Evolutionary conservation across 2,888 invertebrate genomes (phyloP).

Genomic region (Lutraria lutraria): DNA sequence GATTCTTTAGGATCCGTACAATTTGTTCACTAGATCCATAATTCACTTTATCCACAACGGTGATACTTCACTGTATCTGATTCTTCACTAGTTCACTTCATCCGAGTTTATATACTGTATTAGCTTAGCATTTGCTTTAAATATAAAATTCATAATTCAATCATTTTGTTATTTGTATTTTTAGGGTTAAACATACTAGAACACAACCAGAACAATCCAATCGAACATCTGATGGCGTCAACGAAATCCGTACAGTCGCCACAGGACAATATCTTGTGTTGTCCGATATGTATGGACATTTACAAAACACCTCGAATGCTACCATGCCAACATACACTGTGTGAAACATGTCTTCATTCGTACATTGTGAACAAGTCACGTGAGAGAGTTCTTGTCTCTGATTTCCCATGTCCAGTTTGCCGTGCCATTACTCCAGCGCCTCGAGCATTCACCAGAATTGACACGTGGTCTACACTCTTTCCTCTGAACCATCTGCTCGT

Average conservation of each 20-base stretch:
- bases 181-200: background rate
- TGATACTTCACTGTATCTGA: no score
- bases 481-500: conserved; percentile 67
- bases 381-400: conserved; percentile 67
- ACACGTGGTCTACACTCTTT: conserved; percentile 66
- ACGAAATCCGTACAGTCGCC: conserved; percentile 55
- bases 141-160: background rate
- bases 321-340: conserved; percentile 69
- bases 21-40: no score
- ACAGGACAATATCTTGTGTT: conserved; percentile 65
- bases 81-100: no score
- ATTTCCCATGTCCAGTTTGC: conserved; percentile 69
- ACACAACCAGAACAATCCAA: background rate
- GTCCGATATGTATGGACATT: conserved; percentile 69
- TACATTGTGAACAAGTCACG: conserved; percentile 69
- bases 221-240: conserved; percentile 47
- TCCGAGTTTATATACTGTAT: no score
- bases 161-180: background rate
- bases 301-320: conserved; percentile 69
- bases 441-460: conserved; percentile 68
- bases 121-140: no score
- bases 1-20: no score
- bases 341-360: conserved; percentile 68
- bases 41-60: no score
- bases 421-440: conserved; percentile 66